Evolutionary conservation across 2,113 vertebrate species (phyloP).

Genomic region (Emydura subglobosa): DNA sequence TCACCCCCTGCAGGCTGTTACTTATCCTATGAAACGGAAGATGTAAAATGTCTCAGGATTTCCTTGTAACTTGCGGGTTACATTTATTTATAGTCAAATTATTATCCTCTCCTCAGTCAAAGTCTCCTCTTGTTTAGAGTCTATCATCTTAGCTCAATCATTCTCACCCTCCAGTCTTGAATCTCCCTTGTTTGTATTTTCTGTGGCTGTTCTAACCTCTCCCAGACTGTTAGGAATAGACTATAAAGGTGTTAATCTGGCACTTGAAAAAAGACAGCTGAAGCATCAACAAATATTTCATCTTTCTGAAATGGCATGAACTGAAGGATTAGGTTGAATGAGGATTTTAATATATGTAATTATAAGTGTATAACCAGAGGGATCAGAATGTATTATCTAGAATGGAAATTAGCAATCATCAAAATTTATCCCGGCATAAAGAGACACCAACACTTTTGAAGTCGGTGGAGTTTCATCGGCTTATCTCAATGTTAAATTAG

Average conservation of each 20-base stretch:
- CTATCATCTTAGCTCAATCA: background rate
- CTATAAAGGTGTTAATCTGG: background rate
- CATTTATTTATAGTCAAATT: background rate
- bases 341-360: background rate
- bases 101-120: background rate
- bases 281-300: rapidly evolving
- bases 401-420: background rate
- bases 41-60: background rate
- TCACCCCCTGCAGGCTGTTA: background rate
- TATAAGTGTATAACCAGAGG: background rate
- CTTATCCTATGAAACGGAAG: background rate
- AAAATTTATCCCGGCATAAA: background rate
- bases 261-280: background rate
- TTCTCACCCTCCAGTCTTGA: background rate
- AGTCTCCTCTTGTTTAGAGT: background rate
- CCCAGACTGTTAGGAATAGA: background rate
- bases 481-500: background rate
- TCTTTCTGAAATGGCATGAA: background rate
- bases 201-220: background rate
- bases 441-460: background rate
- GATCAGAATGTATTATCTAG: background rate
- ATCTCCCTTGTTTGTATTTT: background rate
- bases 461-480: background rate
- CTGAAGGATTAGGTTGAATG: background rate
- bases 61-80: background rate